Conservation (phyloP, 2,113 vertebrate genomes). For the Felis chaus region DNA sequence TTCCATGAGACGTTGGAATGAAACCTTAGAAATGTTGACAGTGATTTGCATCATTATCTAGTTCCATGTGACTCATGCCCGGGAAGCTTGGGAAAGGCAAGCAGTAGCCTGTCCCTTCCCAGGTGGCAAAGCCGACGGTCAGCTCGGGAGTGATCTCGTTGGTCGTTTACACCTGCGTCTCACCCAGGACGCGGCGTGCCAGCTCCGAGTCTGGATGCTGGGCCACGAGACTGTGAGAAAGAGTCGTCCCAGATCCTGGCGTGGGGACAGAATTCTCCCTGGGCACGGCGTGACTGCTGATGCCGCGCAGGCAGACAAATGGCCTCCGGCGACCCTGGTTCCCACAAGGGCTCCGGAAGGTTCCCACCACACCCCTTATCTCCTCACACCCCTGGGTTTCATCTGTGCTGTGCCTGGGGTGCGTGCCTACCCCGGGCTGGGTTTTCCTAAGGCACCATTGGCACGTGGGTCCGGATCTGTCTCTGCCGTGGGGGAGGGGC, state of each 20-base stretch:
- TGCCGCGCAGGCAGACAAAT: rapidly evolving
- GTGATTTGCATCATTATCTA: constrained; percentile 51
- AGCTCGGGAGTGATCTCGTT: background rate
- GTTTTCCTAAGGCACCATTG: background rate
- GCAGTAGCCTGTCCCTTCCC: constrained; percentile 54
- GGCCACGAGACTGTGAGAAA: background rate
- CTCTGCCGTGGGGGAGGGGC: background rate
- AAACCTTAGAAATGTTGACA: constrained; percentile 25
- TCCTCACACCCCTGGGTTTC: background rate
- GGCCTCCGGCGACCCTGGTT: background rate
- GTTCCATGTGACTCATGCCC: constrained; percentile 56
- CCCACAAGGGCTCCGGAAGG: background rate
- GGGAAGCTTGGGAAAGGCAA: background rate
- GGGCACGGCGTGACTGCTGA: background rate
- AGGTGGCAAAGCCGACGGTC: constrained; percentile 36
- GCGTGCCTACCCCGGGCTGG: background rate
- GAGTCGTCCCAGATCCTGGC: background rate
- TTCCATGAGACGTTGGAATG: background rate
- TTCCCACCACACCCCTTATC: rapidly evolving
- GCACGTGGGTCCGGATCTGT: rapidly evolving
- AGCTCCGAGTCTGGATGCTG: background rate
- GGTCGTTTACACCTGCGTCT: background rate
- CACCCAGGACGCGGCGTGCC: background rate
- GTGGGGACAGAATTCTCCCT: background rate
- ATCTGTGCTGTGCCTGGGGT: background rate